phyloP scores from a whole-genome alignment of 2,797 vertebrate genomes.

The Acanthis flammea region DNA sequence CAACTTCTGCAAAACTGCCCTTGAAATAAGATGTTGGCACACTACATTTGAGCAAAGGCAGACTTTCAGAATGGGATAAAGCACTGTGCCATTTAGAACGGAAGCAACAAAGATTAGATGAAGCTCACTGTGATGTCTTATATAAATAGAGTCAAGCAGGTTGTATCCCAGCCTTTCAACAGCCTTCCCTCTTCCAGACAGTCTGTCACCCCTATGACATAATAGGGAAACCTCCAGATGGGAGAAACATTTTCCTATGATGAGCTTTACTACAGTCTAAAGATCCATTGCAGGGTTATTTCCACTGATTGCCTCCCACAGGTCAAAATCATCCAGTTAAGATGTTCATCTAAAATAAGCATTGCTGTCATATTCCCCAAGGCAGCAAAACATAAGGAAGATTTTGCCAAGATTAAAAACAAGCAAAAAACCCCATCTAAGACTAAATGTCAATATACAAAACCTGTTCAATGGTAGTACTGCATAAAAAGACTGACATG shows the following conservation, averaged over 20 bases:
- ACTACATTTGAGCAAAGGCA: neutral
- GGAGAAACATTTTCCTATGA: neutral
- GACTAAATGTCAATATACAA: neutral
- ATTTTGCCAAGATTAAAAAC: neutral
- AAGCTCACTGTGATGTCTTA: neutral
- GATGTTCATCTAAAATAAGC: neutral
- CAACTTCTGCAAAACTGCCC: neutral
- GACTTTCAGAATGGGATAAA: neutral
- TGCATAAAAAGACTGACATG: neutral
- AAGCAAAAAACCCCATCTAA: neutral
- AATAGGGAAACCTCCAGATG: constrained; percentile 25
- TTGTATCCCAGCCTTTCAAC: constrained; percentile 1
- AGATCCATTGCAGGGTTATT: neutral
- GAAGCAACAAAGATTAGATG: neutral
- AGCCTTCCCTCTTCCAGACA: constrained; percentile 21
- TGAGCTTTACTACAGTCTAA: neutral
- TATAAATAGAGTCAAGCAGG: neutral
- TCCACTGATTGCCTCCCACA: neutral
- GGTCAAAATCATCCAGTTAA: neutral
- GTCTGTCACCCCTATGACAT: neutral
- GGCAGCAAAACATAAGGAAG: neutral
- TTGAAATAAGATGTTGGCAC: neutral
- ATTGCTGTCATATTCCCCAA: neutral
- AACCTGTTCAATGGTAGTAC: neutral
- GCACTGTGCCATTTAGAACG: neutral